phyloP scores from a whole-genome alignment of 2,888 invertebrate genomes.

The Parnassius apollo region DNA sequence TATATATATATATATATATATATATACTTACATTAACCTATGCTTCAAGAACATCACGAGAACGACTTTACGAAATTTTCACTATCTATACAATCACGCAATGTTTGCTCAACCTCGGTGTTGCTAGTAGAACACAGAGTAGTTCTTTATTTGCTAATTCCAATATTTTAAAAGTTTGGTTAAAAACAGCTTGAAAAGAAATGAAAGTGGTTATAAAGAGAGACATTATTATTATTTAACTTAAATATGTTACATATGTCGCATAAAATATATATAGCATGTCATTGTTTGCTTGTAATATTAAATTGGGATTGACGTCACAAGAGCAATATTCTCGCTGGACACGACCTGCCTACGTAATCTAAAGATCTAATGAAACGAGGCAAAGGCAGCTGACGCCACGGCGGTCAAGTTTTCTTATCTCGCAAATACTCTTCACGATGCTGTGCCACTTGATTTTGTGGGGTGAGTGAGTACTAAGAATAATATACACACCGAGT shows the following conservation, averaged over 20 bases:
- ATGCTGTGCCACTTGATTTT: slow-evolving; percentile 55
- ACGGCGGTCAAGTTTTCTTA: slow-evolving; percentile 63
- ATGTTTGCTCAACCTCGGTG: no score
- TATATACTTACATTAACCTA: no score
- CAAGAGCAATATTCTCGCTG: slow-evolving; percentile 27
- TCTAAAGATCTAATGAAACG: slow-evolving; percentile 50
- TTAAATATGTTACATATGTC: slow-evolving; percentile 12
- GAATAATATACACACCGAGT: slow-evolving; percentile 16
- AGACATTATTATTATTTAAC: no score
- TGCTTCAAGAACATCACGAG: no score
- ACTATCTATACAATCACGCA: no score
- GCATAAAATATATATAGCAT: slow-evolving; percentile 29
- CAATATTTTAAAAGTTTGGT: no score
- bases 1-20: no score
- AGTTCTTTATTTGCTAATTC: no score
- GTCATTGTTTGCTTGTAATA: slow-evolving; percentile 17
- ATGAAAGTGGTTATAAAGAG: no score
- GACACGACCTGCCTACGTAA: slow-evolving; percentile 38
- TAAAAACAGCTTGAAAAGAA: no score
- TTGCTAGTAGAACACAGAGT: no score
- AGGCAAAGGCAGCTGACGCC: slow-evolving; percentile 59
- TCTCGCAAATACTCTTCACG: slow-evolving; percentile 62
- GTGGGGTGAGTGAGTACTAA: slow-evolving; percentile 32
- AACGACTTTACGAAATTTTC: no score
- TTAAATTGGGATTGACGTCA: slow-evolving; percentile 9